These are phyloP conservation scores for Castor canadensis DNA, from an alignment of 2,113 vertebrate genomes.

Conservation along the genomic window DNA sequence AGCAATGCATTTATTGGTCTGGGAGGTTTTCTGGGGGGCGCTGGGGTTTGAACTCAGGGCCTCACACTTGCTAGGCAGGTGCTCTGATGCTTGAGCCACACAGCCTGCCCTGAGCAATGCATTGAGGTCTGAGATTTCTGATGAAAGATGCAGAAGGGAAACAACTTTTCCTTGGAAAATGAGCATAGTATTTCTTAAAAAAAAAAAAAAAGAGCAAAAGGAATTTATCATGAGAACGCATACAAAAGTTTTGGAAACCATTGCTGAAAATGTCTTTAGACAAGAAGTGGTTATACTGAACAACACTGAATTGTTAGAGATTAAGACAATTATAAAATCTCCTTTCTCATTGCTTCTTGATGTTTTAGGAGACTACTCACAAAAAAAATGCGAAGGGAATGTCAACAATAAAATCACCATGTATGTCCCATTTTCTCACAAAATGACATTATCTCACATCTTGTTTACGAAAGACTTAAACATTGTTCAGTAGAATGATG, in stretches of 20 bases:
- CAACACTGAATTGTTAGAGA: neutral
- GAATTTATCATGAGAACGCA: neutral
- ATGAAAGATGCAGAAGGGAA: rapidly evolving
- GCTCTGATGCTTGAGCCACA: too few species aligned
- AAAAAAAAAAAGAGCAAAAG: neutral
- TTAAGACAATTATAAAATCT: neutral
- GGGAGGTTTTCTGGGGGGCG: too few species aligned
- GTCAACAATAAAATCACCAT: neutral
- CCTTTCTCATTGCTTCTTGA: neutral
- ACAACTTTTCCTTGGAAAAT: neutral
- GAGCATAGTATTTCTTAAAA: neutral
- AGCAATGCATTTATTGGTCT: neutral
- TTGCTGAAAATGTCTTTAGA: neutral
- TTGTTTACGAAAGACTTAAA: neutral
- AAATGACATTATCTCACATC: neutral
- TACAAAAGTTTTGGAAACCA: neutral
- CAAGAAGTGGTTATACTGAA: neutral
- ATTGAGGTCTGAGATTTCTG: neutral
- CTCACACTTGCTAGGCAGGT: too few species aligned
- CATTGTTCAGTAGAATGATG: neutral
- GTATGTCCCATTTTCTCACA: neutral
- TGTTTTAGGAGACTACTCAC: neutral
- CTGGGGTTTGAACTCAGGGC: too few species aligned
- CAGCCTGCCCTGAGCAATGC: too few species aligned
- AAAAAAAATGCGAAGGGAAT: rapidly evolving